Evolutionary conservation across 2,797 vertebrate species (phyloP).

Genomic region (Gadopsis bispinosus): DNA sequence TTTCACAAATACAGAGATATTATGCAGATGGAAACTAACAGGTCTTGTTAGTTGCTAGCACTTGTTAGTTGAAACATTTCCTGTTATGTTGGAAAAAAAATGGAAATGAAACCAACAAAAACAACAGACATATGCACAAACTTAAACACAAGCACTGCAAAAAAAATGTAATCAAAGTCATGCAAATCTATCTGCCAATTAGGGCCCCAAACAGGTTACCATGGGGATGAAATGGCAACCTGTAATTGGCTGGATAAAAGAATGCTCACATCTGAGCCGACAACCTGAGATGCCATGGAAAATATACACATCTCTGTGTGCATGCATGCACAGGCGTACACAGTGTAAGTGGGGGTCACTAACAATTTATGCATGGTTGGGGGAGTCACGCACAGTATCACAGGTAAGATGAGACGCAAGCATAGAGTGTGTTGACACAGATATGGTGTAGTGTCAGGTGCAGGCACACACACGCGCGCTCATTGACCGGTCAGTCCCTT

Average conservation of each 20-base stretch:
- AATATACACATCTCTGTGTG: constrained; percentile 48
- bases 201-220: constrained; percentile 78
- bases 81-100: constrained; percentile 9
- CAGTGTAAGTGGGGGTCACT: constrained; percentile 62
- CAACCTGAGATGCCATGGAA: constrained; percentile 73
- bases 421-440: constrained; percentile 72
- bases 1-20: constrained; percentile 66
- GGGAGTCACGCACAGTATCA: constrained; percentile 64
- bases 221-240: constrained; percentile 79
- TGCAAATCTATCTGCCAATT: constrained; percentile 85
- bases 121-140: constrained; percentile 43
- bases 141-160: constrained; percentile 47
- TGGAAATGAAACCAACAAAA: constrained; percentile 29
- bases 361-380: constrained; percentile 63
- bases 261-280: constrained; percentile 76
- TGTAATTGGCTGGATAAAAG: constrained; percentile 84
- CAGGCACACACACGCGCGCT: constrained; percentile 38
- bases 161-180: constrained; percentile 81
- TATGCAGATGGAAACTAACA: constrained; percentile 47
- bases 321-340: constrained; percentile 30
- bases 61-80: constrained; percentile 8
- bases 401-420: constrained; percentile 75
- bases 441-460: constrained; percentile 67
- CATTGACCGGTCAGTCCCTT: constrained; percentile 71
- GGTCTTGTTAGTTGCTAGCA: constrained; percentile 29